Percentiles rank a stretch among this genome's conserved stretches.
Conservation (phyloP, 2,888 invertebrate species). For the Amphipyra tragopoginis region DNA sequence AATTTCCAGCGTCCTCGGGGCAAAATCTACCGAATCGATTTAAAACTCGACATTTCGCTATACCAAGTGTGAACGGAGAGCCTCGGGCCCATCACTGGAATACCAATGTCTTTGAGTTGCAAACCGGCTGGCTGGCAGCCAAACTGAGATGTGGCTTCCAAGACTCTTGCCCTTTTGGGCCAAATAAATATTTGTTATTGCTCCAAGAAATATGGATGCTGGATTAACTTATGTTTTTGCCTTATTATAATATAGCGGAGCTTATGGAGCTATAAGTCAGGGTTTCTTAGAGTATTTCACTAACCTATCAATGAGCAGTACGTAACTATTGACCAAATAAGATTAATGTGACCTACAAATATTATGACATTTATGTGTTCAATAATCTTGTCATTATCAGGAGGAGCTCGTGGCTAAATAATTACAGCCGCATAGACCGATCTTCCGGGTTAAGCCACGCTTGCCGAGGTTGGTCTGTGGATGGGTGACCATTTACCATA, state of each 20-base stretch:
- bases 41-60: slow-evolving; percentile 10
- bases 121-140: slow-evolving; percentile 51
- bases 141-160: slow-evolving; percentile 31
- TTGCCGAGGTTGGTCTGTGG: too few species aligned
- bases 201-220: slow-evolving; percentile 43
- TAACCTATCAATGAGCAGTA: too few species aligned
- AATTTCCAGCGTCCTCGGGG: neutral
- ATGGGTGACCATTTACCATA: too few species aligned
- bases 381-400: too few species aligned
- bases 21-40: slow-evolving; percentile 9
- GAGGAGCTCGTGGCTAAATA: too few species aligned
- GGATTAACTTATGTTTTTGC: slow-evolving; percentile 48
- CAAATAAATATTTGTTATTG: slow-evolving; percentile 60
- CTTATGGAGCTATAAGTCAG: neutral
- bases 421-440: too few species aligned
- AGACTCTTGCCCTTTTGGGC: slow-evolving; percentile 44
- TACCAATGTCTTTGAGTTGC: slow-evolving; percentile 44
- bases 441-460: too few species aligned
- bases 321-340: too few species aligned
- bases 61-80: slow-evolving; percentile 12
- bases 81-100: slow-evolving; percentile 26
- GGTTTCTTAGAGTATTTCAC: too few species aligned
- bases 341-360: too few species aligned
- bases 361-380: too few species aligned
- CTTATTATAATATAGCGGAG: slow-evolving; percentile 31